Evolutionary conservation across 1,140 invertebrate species (phyloP).

Genomic region (Hycleus cichorii): DNA sequence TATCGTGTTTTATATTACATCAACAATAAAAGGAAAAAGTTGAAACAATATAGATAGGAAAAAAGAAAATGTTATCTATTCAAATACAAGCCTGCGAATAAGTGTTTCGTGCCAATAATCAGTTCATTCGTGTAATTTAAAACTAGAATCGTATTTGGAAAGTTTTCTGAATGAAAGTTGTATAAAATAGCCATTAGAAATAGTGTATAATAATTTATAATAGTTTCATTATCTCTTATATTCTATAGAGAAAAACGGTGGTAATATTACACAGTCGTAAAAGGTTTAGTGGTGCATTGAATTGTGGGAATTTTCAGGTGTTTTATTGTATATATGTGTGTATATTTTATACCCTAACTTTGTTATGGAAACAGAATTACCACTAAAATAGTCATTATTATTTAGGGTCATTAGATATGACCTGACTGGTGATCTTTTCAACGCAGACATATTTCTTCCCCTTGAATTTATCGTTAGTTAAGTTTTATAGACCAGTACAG

Average conservation of each 20-base stretch:
- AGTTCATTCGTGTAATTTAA: conserved; percentile 11
- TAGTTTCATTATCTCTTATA: conserved; percentile 18
- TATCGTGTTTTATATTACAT: conserved; percentile 2
- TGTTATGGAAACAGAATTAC: conserved; percentile 35
- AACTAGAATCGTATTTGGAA: conserved; percentile 18
- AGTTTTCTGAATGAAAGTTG: conserved; percentile 23
- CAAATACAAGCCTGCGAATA: conserved; percentile 10
- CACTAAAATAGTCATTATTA: conserved; percentile 33
- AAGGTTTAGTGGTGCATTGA: conserved; percentile 6
- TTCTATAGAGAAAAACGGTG: conserved; percentile 6
- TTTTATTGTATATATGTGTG: conserved; percentile 5
- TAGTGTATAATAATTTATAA: too few relatives aligned
- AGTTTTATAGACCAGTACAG: too few relatives aligned
- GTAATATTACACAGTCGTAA: conserved; percentile 1
- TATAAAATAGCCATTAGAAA: conserved; percentile 20
- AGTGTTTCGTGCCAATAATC: conserved; percentile 10
- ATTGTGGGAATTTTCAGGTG: conserved; percentile 32
- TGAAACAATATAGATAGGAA: too few relatives aligned
- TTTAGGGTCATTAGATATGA: conserved; percentile 28
- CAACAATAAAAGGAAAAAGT: conserved; percentile 1
- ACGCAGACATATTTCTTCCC: too few relatives aligned
- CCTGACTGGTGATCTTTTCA: conserved; percentile 10
- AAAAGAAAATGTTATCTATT: not conserved
- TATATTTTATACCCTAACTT: conserved; percentile 18
- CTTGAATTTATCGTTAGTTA: too few relatives aligned